Conservation (phyloP, 2,888 invertebrate genomes). For the Volucella zonaria region DNA sequence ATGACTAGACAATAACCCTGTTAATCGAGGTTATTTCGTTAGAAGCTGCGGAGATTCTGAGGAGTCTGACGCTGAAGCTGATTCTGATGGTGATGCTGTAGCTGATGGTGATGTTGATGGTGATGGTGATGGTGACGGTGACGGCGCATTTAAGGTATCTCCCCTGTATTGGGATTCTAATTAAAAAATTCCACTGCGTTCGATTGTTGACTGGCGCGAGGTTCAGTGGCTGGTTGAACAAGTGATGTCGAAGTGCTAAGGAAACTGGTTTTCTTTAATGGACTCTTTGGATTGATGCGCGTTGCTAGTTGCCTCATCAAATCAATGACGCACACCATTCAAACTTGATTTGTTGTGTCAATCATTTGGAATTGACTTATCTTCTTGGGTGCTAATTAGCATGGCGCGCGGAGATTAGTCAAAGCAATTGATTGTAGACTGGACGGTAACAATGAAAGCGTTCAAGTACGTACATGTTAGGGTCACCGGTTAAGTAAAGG, state of each 20-base stretch:
- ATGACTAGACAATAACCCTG: conserved; percentile 39
- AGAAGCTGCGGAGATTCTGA: conserved; percentile 13
- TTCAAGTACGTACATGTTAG: too few species aligned
- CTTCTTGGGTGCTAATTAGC: conserved; percentile 36
- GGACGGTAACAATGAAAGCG: neutral
- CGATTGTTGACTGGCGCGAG: conserved; percentile 31
- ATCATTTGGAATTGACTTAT: conserved; percentile 35
- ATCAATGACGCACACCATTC: conserved; percentile 40
- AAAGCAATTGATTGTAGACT: conserved; percentile 19
- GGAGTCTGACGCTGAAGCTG: too few species aligned
- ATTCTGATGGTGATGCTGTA: too few species aligned
- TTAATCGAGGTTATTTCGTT: conserved; percentile 16
- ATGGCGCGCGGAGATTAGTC: conserved; percentile 21
- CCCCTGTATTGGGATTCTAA: conserved; percentile 33
- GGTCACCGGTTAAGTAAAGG: too few species aligned
- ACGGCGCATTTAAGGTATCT: conserved; percentile 2
- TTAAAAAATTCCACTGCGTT: conserved; percentile 34
- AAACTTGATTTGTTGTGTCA: conserved; percentile 48
- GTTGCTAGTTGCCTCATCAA: conserved; percentile 19
- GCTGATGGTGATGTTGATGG: too few species aligned
- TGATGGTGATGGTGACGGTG: too few species aligned
- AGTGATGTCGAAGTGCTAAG: conserved; percentile 41
- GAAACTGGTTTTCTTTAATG: conserved; percentile 46
- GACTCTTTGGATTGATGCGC: conserved; percentile 13
- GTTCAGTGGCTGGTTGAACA: conserved; percentile 28